Base-by-base conservation (phyloP, 2,888 invertebrate genomes). In the Zhuqinia jingwanae region DNA sequence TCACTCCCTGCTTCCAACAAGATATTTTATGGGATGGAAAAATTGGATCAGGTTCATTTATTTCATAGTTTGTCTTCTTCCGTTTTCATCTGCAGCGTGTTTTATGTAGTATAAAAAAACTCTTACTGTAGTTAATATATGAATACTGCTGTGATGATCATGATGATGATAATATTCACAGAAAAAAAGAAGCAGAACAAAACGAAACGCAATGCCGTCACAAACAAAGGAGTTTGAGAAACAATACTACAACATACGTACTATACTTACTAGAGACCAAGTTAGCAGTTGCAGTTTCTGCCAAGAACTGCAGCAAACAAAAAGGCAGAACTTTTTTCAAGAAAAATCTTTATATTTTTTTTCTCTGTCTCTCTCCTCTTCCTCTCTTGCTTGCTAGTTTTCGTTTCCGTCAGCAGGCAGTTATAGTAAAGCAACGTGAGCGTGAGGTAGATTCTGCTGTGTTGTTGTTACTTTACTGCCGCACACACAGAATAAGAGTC, bases 241-340 rank as follows among this genome's bases (percentile, higher is more conserved):
- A 27, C 50, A 65, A 65, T 47, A 68, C 25, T 45, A 56, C 8
- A 56, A n/a, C n/a, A n/a, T n/a, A n/a, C n/a, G n/a, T n/a, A n/a
- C n/a, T n/a, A n/a, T n/a, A n/a, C n/a, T n/a, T n/a, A n/a, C n/a
- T n/a, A n/a, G n/a, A n/a, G n/a, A n/a, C n/a, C n/a, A 73, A 84
- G 68, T 84, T 68, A 77, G 65, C 84, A 77, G 77, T 68, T 84
- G 84, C 84, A 84, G 77, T 84, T 84, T 84, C 84, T 84, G 84
- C 84, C 77, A 68, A 77, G 25, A 84, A 84, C 84, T 84, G 84
- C 84, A 84, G 20, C 65, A 83, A 83, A 76, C 60, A 65, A 17
- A 27, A 73, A 73, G 50, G 53, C 73, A 73, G 25, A 73, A 20
- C 30, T 22, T 70, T 70, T 70, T 50, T 45, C 42, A 11, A n/a